Base-by-base conservation (phyloP, 2,888 invertebrate species). In the Petrolisthes manimaculis region DNA sequence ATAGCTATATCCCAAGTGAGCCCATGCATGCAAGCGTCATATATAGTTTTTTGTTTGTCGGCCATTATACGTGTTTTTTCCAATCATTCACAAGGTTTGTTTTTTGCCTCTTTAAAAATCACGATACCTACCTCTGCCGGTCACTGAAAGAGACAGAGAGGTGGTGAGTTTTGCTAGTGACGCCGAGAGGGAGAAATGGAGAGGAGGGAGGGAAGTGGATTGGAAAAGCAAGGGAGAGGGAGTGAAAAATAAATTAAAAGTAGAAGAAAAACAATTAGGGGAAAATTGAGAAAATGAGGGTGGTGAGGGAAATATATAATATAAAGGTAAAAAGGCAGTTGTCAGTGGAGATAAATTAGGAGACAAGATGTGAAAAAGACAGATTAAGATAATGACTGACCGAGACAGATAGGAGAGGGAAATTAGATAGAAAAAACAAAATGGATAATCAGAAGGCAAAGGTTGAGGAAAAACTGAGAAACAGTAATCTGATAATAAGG, bases 21-120 rank as follows among this genome's bases (percentile, higher is more conserved):
- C 86, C 86, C 86, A 86, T 71, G 86, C 86, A 86, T 86, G 86
- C 86, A 86, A 86, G 80, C 86, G 75, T 12, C 71, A 71, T 18
- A 21, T n/a, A n/a, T 61, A 61, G 9, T 18, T 61, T 61, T 61
- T 61, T 12, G 14, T 71, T 86, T 86, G 81, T 86, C 86, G 69
- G 81, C 86, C 86, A 86, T 74, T 86, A 77, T 21, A 81, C 56
- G 55, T 84, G 77, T 78, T 86, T 86, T 86, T 78, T 78, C 71
- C 79, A 69, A 80, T 78, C 67, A 79, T 55, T 86, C 85, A 86
- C 54, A 80, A 86, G 78, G 80, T 80, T 86, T 61, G 61, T 18
- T 18, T 61, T 18, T 61, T 61, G 9, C 18, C 12, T 61, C 12
- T 61, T 61, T 61, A 61, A 61, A 61, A 61, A 86, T 24, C 80